These are phyloP conservation scores for Oenanthe oenanthe DNA, from an alignment of 2,113 vertebrate genomes.

Conservation along the genomic window DNA sequence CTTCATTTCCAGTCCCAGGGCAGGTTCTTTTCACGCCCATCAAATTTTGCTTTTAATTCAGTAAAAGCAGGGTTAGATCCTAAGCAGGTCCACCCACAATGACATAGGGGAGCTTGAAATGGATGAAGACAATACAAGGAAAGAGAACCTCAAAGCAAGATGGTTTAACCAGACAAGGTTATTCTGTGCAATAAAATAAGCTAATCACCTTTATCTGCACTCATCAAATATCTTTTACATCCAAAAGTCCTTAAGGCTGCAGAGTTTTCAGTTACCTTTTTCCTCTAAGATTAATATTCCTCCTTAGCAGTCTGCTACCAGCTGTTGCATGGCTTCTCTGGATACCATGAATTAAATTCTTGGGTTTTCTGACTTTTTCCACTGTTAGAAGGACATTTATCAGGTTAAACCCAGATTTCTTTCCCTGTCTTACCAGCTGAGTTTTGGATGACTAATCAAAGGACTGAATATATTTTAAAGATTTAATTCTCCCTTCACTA, in stretches of 20 bases:
- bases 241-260: not conserved
- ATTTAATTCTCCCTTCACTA: conserved; percentile 31
- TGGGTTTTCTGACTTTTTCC: not conserved
- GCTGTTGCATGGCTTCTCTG: not conserved
- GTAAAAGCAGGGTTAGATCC: not conserved
- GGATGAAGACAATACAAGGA: not conserved
- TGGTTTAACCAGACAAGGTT: not conserved
- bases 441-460: conserved; percentile 54
- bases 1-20: not conserved
- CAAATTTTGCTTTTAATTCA: not conserved
- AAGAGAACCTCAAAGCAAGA: not conserved
- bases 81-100: not conserved
- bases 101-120: not conserved
- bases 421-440: conserved; percentile 22
- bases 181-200: not conserved
- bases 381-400: not conserved
- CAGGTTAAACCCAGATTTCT: conserved; percentile 58
- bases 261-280: not conserved
- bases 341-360: not conserved
- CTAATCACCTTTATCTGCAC: not conserved
- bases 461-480: conserved; percentile 24
- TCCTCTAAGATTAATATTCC: not conserved
- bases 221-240: not conserved
- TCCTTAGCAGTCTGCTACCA: not conserved
- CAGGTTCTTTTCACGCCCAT: not conserved